Evolutionary conservation across 2,888 invertebrate species (phyloP), one percentile per base, ranked within the genome.

Genomic region (Lasius fuliginosus): DNA sequence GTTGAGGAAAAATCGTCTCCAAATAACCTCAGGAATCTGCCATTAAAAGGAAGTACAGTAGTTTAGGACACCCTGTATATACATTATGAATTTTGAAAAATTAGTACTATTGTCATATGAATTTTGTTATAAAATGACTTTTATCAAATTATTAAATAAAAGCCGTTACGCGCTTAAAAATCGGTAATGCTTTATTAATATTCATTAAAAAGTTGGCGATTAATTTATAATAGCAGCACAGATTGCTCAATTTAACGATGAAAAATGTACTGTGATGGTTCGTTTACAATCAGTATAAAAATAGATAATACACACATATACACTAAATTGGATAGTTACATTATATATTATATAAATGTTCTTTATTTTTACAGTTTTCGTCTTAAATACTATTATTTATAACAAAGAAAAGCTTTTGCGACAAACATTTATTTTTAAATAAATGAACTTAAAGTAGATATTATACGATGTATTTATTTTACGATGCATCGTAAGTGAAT

Each of bases 351-450:
- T 42, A 60, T 46, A 46, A 46, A 62, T 33, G 0, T 62, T 9
- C 15, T 64, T 6, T 42, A 36, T 49, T 64, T 58, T 64, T 6
- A 46, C 15, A 30, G 42, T 18, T 60, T 46, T 60, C 3, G 4
- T 30, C 4, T 62, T 9, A 3, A 46, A 33, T 46, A 33, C 23
- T 6, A 62, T 15, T 33, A 33, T 30, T 60, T 74, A 30, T 15
- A 15, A 40, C 40, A 58, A 60, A 42, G 12, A 42, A 27, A 30
- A 74, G 27, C 30, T 74, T 74, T 30, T 30, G 11, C 18, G 1
- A 74, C 12, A 46, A 42, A 42, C 11, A 42, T 42, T 46, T 46
- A 74, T 60, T 58, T 58, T 27, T 58, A 58, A 58, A 27, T 40
- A 11, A 40, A 27, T 58, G 40, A 58, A 60, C 5, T 6, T 27